Evolutionary conservation across 2,888 invertebrate genomes (phyloP).

Genomic region (Eupithecia vulgata): DNA sequence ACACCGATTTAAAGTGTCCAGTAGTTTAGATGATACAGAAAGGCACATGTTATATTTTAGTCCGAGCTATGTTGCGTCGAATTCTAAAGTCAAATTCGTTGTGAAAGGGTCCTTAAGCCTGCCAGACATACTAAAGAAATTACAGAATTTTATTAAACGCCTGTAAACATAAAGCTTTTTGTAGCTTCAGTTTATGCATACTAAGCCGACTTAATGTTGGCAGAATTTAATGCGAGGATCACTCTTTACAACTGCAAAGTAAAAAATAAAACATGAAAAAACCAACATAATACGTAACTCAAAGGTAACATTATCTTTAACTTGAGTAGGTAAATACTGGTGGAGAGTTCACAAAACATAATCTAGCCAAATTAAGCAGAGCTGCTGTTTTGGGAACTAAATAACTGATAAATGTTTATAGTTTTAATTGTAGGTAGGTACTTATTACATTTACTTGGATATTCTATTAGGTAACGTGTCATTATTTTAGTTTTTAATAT

Average conservation of each 20-base stretch:
- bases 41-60: not conserved
- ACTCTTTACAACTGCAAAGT: constrained; percentile 1
- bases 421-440: no score
- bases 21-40: not conserved
- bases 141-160: constrained; percentile 19
- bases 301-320: no score
- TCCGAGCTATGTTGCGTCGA: not conserved
- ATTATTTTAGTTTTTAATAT: no score
- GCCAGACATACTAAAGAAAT: constrained; percentile 2
- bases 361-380: not conserved
- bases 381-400: not conserved
- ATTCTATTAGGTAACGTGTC: no score
- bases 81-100: not conserved
- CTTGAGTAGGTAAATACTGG: not conserved
- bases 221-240: not conserved
- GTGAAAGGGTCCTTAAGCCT: not conserved
- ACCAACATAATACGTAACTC: not conserved
- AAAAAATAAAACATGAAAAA: not conserved
- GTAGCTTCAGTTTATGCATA: constrained; percentile 19
- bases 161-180: constrained; percentile 20
- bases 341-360: not conserved
- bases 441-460: no score
- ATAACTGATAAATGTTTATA: no score
- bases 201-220: constrained; percentile 3
- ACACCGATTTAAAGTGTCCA: no score